Base-by-base conservation (phyloP, 2,888 invertebrate species). In the Branchipolynoe longqiensis region DNA sequence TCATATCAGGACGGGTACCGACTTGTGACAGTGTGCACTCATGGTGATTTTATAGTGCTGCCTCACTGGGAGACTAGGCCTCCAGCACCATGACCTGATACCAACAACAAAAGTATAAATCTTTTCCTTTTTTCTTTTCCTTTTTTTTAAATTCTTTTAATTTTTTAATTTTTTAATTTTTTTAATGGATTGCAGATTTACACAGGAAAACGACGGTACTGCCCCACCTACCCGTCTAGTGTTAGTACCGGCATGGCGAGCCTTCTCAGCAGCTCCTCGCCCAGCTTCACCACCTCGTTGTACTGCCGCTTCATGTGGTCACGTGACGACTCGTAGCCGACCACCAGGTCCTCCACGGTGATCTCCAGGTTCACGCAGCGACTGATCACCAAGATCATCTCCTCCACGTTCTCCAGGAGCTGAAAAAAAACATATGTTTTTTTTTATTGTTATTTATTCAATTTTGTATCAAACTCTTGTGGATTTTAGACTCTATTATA, bases 161-260 rank as follows among this genome's bases (percentile, higher is more conserved):
- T n/a, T n/a, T n/a, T n/a, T n/a, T n/a, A n/a, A n/a, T 48, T 8
- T 48, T 48, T 48, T 18, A 12, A 48, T 48, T 48, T 48, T 48
- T 48, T 48, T 18, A 48, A 48, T 18, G 18, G 18, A 48, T 48
- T 48, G 8, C 8, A 48, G 8, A 48, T 18, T 12, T 18, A 48
- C 48, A 48, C 18, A 8, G 48, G 8, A 48, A 48, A 48, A 18
- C 18, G 18, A 48, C 8, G 18, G 48, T 12, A 48, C 8, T 48
- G n/a, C 62, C 69, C n/a, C 0, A 88, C 91, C 85, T 88, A 93
- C 92, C 91, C 90, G 40, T 92, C 91, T 73, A 89, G 85, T 36
- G 90, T 88, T 69, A 92, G 89, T 14, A 93, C 89, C 18, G 93
- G 93, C 58, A 91, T 85, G 0, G 90, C 88, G 4, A 93, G 89